These are phyloP conservation scores for Notothenia coriiceps DNA, from an alignment of 2,113 vertebrate genomes.

Conservation along the genomic window DNA sequence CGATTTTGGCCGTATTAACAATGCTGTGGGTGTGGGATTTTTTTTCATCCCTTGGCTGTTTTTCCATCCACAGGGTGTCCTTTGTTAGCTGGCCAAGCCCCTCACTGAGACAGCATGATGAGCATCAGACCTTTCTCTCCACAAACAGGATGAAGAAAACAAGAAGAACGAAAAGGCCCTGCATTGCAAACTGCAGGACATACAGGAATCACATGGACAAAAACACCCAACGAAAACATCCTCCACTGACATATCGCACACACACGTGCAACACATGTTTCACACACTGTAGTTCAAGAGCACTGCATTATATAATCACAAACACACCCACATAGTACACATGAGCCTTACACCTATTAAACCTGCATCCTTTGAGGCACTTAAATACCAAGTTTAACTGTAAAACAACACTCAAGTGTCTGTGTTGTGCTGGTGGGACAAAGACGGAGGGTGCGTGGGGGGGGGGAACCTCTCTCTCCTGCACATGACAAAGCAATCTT, in stretches of 20 bases:
- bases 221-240: slow-evolving; percentile 8
- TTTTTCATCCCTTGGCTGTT: slow-evolving; percentile 63
- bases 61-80: slow-evolving; percentile 71
- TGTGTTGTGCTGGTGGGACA: slow-evolving; percentile 58
- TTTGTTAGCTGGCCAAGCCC: slow-evolving; percentile 76
- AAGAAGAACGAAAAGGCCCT: slow-evolving; percentile 31
- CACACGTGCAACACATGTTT: slow-evolving; percentile 37
- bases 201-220: slow-evolving; percentile 2
- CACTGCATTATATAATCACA: slow-evolving; percentile 54
- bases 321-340: slow-evolving; percentile 38
- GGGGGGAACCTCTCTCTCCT: slow-evolving; percentile 59
- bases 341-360: slow-evolving; percentile 43
- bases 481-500: slow-evolving; percentile 74
- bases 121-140: slow-evolving; percentile 54
- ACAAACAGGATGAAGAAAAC: slow-evolving; percentile 62
- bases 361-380: slow-evolving; percentile 41
- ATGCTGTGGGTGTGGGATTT: slow-evolving; percentile 43
- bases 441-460: slow-evolving; percentile 63
- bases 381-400: slow-evolving; percentile 40
- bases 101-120: slow-evolving; percentile 53
- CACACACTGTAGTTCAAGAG: slow-evolving; percentile 46
- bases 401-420: slow-evolving; percentile 51
- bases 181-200: slow-evolving; percentile 13
- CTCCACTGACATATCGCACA: slow-evolving; percentile 30
- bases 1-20: slow-evolving; percentile 69